Evolutionary conservation across 1,140 invertebrate genomes (phyloP).

Genomic region (Acromyrmex heyeri): DNA sequence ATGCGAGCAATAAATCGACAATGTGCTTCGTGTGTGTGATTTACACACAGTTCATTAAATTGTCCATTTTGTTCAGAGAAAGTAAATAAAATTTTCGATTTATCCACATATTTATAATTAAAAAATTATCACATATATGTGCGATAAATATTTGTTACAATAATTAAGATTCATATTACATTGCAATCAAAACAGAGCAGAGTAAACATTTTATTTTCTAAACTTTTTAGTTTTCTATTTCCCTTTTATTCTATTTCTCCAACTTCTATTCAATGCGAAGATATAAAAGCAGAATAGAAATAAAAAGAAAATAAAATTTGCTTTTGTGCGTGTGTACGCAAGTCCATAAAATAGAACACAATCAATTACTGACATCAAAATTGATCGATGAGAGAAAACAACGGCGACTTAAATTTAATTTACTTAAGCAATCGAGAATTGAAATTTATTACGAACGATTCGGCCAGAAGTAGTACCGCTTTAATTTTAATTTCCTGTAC

Average conservation of each 20-base stretch:
- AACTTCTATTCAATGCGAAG: not conserved
- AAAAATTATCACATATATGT: not conserved
- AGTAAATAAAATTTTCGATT: not conserved
- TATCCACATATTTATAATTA: not conserved
- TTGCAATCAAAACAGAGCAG: not conserved
- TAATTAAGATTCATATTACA: not conserved
- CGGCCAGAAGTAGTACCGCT: not conserved
- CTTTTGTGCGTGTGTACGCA: not conserved
- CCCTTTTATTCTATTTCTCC: not conserved
- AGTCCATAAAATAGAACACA: slow-evolving; percentile 20
- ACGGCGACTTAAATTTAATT: not conserved
- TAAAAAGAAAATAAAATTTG: slow-evolving; percentile 25
- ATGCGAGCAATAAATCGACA: slow-evolving; percentile 6
- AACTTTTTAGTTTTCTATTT: not conserved
- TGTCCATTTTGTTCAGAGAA: not conserved
- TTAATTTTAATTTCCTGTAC: slow-evolving; percentile 57
- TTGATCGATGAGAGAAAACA: not conserved
- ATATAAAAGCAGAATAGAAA: slow-evolving; percentile 10
- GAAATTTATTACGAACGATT: slow-evolving; percentile 5
- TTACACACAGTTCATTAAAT: slow-evolving; percentile 15
- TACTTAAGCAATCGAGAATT: slow-evolving; percentile 15
- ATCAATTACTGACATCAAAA: slow-evolving; percentile 7
- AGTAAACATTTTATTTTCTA: not conserved
- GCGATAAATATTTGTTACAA: not conserved
- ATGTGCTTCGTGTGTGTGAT: slow-evolving; percentile 33